phyloP scores from a whole-genome alignment of 2,113 vertebrate genomes.

The Elaphurus davidianus region DNA sequence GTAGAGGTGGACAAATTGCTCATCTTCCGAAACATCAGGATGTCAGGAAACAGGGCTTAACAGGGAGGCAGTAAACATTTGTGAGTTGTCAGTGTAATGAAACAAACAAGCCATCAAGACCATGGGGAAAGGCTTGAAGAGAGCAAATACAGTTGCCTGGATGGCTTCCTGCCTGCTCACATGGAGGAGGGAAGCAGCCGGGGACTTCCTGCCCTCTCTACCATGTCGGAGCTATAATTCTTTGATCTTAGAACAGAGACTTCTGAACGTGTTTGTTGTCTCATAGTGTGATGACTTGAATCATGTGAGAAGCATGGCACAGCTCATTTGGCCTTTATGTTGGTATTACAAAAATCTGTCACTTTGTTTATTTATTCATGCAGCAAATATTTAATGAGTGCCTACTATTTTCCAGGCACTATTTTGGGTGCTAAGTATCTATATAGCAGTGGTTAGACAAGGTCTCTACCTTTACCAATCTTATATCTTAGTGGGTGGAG shows the following conservation, averaged over 20 bases:
- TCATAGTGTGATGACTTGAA: neutral
- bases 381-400: conserved; percentile 18
- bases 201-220: neutral
- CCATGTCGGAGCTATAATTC: neutral
- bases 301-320: neutral
- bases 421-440: neutral
- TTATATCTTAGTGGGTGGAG: neutral
- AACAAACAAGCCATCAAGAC: neutral
- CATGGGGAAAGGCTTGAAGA: neutral
- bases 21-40: neutral
- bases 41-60: neutral
- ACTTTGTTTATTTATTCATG: neutral
- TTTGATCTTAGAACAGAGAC: neutral
- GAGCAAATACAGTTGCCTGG: neutral
- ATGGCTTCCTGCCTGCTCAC: neutral
- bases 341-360: neutral
- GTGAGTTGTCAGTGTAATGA: neutral
- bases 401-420: neutral
- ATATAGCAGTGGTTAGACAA: neutral
- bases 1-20: neutral
- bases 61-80: neutral
- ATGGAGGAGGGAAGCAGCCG: neutral
- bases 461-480: neutral
- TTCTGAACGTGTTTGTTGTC: neutral
- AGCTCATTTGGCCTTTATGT: neutral